These are phyloP conservation scores for Syncerus caffer DNA, from an alignment of 2,797 vertebrate genomes.

Conservation along the genomic window DNA sequence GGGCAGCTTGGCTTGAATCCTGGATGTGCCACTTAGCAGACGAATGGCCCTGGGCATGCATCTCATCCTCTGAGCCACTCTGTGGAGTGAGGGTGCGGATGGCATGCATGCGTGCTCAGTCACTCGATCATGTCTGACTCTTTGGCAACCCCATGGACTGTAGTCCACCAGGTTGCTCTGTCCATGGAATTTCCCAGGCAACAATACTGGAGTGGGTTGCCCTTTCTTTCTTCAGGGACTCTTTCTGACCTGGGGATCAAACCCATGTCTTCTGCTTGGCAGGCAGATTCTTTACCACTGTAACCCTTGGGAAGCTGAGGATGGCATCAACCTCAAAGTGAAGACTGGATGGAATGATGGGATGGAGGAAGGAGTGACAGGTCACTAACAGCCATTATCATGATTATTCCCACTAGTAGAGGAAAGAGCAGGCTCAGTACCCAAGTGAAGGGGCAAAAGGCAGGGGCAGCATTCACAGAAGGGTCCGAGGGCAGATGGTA, in stretches of 20 bases:
- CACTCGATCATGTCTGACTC: background rate
- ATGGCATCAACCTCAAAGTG: accelerated
- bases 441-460: background rate
- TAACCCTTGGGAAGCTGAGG: background rate
- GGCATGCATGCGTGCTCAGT: accelerated
- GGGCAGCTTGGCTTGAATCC: background rate
- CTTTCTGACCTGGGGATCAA: background rate
- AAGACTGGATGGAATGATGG: background rate
- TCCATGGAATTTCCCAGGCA: background rate
- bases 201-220: background rate
- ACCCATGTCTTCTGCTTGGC: background rate
- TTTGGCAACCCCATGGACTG: background rate
- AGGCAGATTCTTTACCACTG: background rate
- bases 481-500: background rate
- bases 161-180: background rate
- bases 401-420: background rate
- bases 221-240: background rate
- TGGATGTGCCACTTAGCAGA: background rate
- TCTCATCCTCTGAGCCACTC: background rate
- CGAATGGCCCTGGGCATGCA: accelerated
- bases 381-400: accelerated
- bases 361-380: no score
- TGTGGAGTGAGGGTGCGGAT: accelerated
- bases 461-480: accelerated
- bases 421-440: background rate